These are phyloP conservation scores for Scrobipalpa costella DNA, from an alignment of 2,888 invertebrate species.

Conservation along the genomic window DNA sequence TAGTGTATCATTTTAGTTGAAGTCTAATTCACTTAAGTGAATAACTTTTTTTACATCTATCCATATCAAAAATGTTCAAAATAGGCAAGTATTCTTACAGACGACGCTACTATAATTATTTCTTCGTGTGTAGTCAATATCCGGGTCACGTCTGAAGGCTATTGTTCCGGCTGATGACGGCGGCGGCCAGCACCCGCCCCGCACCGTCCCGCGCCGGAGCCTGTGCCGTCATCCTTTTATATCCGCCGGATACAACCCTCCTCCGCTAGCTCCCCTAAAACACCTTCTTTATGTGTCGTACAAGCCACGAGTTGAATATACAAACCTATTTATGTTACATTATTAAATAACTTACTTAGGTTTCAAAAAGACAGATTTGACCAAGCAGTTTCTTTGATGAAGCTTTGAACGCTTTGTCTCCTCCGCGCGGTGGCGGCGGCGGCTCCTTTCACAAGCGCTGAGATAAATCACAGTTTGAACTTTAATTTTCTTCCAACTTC, in stretches of 20 bases:
- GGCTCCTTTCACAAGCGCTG: not conserved
- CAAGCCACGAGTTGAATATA: too few species aligned
- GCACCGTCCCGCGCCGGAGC: not conserved
- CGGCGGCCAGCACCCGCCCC: not conserved
- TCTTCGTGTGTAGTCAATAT: slow-evolving; percentile 1
- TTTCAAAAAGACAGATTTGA: not conserved
- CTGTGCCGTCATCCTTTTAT: not conserved
- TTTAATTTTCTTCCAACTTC: not conserved
- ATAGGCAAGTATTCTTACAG: too few species aligned
- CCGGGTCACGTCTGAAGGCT: not conserved
- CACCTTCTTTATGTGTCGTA: not conserved
- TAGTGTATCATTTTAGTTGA: too few species aligned
- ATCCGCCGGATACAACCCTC: not conserved
- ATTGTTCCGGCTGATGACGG: not conserved
- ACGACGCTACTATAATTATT: too few species aligned
- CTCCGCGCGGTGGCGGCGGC: too few species aligned
- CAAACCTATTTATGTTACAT: not conserved
- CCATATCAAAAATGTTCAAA: too few species aligned
- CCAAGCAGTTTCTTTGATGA: not conserved
- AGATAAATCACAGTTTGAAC: slow-evolving; percentile 13
- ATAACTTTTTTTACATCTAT: too few species aligned
- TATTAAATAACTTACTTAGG: not conserved
- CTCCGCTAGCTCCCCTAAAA: not conserved
- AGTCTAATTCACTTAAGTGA: too few species aligned
- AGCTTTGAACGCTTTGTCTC: slow-evolving; percentile 1